phyloP scores from a whole-genome alignment of 2,888 invertebrate species.

The Strigamia transsilvanica region DNA sequence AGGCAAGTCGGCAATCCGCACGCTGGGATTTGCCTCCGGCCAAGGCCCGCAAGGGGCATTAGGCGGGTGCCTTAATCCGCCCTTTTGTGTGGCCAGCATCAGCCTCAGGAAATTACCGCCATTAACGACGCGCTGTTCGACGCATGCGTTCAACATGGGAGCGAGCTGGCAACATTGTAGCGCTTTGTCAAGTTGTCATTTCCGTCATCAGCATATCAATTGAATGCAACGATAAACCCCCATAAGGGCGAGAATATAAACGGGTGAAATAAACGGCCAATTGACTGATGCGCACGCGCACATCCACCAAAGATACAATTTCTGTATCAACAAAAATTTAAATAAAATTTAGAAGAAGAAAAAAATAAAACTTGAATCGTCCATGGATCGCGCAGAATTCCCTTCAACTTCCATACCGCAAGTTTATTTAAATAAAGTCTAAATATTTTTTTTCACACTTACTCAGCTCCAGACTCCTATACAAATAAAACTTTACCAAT shows the following conservation, averaged over 20 bases:
- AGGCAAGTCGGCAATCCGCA: constrained; percentile 1
- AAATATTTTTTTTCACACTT: constrained; percentile 17
- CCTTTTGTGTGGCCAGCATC: constrained; percentile 35
- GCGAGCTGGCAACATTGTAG: constrained; percentile 17
- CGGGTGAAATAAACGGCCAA: background rate
- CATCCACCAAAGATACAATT: too few relatives aligned
- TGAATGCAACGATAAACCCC: constrained; percentile 18
- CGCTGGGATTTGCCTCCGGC: constrained; percentile 38
- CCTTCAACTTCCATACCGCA: background rate
- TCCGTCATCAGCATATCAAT: constrained; percentile 38
- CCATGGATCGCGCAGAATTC: background rate
- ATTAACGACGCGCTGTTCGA: constrained; percentile 31
- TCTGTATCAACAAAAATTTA: background rate
- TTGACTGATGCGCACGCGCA: background rate
- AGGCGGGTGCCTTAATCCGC: constrained; percentile 35
- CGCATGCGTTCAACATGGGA: constrained; percentile 1
- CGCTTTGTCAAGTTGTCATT: constrained; percentile 38
- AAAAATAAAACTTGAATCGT: too few relatives aligned
- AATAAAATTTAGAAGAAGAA: background rate
- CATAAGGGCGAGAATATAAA: background rate
- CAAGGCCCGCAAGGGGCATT: constrained; percentile 38
- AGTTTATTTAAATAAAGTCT: constrained; percentile 6
- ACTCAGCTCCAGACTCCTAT: background rate
- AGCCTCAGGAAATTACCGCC: constrained; percentile 38
- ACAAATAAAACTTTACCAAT: constrained; percentile 26